Conservation (phyloP, 2,888 invertebrate species). For the Callyntrura sp. region DNA sequence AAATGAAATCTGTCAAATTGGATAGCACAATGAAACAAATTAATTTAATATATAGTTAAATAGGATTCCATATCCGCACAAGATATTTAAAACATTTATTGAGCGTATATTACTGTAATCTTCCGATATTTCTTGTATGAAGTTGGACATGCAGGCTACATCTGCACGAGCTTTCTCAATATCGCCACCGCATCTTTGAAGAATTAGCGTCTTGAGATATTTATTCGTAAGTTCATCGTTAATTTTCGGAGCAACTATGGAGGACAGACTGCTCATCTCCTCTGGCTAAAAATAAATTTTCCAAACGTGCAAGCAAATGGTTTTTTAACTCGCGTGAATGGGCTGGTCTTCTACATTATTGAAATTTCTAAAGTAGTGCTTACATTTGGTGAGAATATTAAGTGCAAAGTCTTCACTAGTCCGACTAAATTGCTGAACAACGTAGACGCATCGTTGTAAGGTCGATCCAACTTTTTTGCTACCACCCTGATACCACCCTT, state of each 20-base stretch:
- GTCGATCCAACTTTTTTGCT: constrained; percentile 56
- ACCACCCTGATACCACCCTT: constrained; percentile 37
- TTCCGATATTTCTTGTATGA: constrained; percentile 54
- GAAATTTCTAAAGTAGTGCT: no score
- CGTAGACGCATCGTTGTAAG: constrained; percentile 34
- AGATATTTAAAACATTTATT: no score
- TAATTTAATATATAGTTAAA: no score
- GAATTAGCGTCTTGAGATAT: constrained; percentile 79
- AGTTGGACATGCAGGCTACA: constrained; percentile 70
- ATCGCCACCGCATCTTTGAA: constrained; percentile 78
- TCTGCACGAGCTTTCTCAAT: constrained; percentile 75
- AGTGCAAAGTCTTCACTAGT: constrained; percentile 64
- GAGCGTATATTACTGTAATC: constrained; percentile 70
- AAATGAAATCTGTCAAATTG: constrained; percentile 67
- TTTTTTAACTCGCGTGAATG: no score
- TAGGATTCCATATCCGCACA: no score
- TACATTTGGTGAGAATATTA: constrained; percentile 74
- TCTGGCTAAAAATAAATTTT: constrained; percentile 74
- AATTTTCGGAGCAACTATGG: constrained; percentile 73
- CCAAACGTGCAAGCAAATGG: no score
- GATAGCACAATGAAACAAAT: background rate
- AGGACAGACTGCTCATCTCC: constrained; percentile 67
- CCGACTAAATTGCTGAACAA: constrained; percentile 76
- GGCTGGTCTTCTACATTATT: no score
- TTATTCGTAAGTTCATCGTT: constrained; percentile 78